Evolutionary conservation across 2,888 invertebrate species (phyloP).

Genomic region (Eupithecia pulchellata): DNA sequence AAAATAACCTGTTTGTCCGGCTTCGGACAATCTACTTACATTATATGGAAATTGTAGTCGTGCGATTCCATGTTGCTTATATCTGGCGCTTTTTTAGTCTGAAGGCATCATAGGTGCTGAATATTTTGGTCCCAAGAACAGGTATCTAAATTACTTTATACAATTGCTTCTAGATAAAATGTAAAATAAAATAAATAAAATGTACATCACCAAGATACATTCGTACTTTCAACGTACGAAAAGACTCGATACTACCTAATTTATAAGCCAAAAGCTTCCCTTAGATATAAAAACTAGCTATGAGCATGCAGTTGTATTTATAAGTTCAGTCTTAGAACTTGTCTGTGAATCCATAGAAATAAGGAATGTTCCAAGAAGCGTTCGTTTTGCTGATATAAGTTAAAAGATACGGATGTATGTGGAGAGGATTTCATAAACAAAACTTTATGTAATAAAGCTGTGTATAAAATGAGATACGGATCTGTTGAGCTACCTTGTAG

Average conservation of each 20-base stretch:
- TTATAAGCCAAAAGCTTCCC: neutral
- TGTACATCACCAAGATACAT: too few species aligned
- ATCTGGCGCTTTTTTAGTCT: too few species aligned
- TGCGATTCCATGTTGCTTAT: too few species aligned
- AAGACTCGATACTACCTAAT: too few species aligned
- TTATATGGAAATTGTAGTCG: too few species aligned
- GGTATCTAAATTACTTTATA: neutral
- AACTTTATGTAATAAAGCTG: neutral
- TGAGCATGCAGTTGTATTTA: neutral
- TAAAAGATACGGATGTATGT: slow-evolving; percentile 19
- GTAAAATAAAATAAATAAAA: too few species aligned
- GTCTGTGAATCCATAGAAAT: slow-evolving; percentile 69
- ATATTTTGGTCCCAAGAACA: too few species aligned
- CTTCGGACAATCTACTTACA: too few species aligned
- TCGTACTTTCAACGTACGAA: too few species aligned
- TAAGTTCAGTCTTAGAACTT: slow-evolving; percentile 36
- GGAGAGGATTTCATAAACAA: slow-evolving; percentile 12
- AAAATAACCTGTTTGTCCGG: too few species aligned
- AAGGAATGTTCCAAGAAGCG: slow-evolving; percentile 42
- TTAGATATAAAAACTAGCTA: neutral
- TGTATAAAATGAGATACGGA: neutral
- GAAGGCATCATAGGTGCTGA: too few species aligned
- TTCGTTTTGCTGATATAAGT: slow-evolving; percentile 36
- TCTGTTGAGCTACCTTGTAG: too few species aligned
- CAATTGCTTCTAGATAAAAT: neutral